These are phyloP conservation scores for Gerris lacustris DNA, from an alignment of 2,888 invertebrate species.

Conservation along the genomic window DNA sequence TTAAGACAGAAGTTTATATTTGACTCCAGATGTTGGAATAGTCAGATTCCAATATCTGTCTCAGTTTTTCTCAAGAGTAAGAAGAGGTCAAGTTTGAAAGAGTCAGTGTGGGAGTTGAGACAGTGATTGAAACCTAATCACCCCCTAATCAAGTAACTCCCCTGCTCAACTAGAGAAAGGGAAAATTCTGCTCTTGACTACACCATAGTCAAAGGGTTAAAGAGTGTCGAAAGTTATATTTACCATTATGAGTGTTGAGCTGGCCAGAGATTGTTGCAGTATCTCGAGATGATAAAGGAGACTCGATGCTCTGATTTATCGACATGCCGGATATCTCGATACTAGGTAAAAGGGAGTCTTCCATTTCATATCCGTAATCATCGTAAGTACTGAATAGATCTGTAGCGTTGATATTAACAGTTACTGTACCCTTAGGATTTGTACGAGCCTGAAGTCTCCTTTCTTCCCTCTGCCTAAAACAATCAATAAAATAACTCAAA, in stretches of 20 bases:
- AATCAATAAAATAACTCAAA: too few relatives aligned
- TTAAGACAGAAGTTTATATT: too few relatives aligned
- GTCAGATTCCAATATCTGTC: too few relatives aligned
- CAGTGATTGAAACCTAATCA: too few relatives aligned
- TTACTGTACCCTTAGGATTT: slow-evolving; percentile 80
- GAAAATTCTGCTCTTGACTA: too few relatives aligned
- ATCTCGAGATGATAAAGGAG: slow-evolving; percentile 74
- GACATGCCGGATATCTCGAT: slow-evolving; percentile 89
- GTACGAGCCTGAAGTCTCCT: slow-evolving; percentile 75
- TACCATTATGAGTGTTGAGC: slow-evolving; percentile 76
- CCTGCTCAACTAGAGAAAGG: too few relatives aligned
- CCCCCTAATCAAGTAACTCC: too few relatives aligned
- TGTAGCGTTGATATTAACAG: slow-evolving; percentile 80
- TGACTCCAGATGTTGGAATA: too few relatives aligned
- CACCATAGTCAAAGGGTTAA: too few relatives aligned
- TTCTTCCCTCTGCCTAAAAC: slow-evolving; percentile 64
- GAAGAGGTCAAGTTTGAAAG: too few relatives aligned
- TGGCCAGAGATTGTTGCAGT: slow-evolving; percentile 73
- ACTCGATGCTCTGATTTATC: slow-evolving; percentile 84
- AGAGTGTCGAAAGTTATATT: slow-evolving; percentile 30
- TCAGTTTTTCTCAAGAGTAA: too few relatives aligned
- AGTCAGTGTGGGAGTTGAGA: too few relatives aligned
- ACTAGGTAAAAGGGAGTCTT: slow-evolving; percentile 44
- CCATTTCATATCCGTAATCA: slow-evolving; percentile 42
- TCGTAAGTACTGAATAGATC: slow-evolving; percentile 80